These are phyloP conservation scores for Bombus fervidus DNA, from an alignment of 1,140 invertebrate species.

Conservation along the genomic window DNA sequence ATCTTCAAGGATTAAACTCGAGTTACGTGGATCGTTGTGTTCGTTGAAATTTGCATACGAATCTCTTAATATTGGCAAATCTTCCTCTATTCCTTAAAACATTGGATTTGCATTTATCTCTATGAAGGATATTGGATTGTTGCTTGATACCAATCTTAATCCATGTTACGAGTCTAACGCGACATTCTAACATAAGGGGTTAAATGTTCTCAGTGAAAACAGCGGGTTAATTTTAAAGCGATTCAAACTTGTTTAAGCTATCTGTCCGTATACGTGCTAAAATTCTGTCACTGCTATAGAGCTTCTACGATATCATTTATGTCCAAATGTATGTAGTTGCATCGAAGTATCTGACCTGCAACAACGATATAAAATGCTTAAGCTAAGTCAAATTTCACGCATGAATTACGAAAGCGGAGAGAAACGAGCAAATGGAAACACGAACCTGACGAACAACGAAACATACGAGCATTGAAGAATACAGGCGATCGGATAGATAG, in stretches of 20 bases:
- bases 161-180: neutral
- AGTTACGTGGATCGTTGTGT: neutral
- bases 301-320: no score
- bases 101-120: neutral
- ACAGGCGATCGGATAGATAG: conserved; percentile 17
- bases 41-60: neutral
- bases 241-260: neutral
- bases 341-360: neutral
- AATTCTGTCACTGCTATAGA: no score
- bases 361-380: neutral
- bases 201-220: neutral
- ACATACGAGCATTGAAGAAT: conserved; percentile 1
- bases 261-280: no score
- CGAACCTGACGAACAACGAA: conserved; percentile 35
- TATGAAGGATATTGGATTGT: no score
- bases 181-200: neutral
- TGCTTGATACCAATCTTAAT: neutral
- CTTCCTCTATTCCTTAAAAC: neutral
- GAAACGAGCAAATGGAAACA: neutral
- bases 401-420: neutral
- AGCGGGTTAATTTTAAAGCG: neutral
- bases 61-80: neutral
- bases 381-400: neutral
- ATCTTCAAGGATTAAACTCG: neutral
- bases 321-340: neutral